Base-by-base conservation (phyloP, 37 sponge, comb jelly and placozoan genomes). In the Halichondria panicea region DNA sequence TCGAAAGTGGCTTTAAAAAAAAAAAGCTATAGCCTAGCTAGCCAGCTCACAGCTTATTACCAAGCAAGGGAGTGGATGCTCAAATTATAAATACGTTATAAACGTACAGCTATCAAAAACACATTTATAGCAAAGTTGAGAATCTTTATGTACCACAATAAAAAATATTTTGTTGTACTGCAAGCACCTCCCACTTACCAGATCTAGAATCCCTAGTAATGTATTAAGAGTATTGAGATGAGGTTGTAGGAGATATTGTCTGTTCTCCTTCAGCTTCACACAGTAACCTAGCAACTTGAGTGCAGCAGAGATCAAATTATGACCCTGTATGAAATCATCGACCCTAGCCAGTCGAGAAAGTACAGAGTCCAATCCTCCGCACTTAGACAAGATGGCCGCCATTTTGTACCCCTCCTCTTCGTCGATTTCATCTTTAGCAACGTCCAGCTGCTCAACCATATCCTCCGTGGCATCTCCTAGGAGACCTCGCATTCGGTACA, bases 391-490 rank as follows among this genome's bases (percentile, higher is more conserved):
- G 27, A 90, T 80, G 42, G 90, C 76, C 21, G 97, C 85, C 86
- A 96, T 84, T 70, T 87, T 81, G 81, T 86, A 89, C 35, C 84
- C 77, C 60, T 96, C 81, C 52, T 96, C 94, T 45, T 96, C 83
- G 4, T 63, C 68, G 35, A 66, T 80, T 41, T 87, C 73, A 63
- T 74, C 90, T 31, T 77, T 74, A 15, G 76, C 91, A 37, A 39
- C 45, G 61, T 74, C 81, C 62, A 96, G 78, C 15, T 76, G 41
- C 78, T 96, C 89, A 15, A 96, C 80, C 40, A 96, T 89, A 66
- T 96, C 97, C 71, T 96, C 97, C 0, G 97, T 96, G 38, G 97
- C 97, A 37, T 96, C 97, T 25, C 97, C 97, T 32, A 96, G 70
- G 52, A 96, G 94, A 77, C 91, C 94, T 65, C 92, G 84, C 97